These are phyloP conservation scores for Hipposideros larvatus DNA, from an alignment of 2,797 vertebrate species.

Conservation along the genomic window DNA sequence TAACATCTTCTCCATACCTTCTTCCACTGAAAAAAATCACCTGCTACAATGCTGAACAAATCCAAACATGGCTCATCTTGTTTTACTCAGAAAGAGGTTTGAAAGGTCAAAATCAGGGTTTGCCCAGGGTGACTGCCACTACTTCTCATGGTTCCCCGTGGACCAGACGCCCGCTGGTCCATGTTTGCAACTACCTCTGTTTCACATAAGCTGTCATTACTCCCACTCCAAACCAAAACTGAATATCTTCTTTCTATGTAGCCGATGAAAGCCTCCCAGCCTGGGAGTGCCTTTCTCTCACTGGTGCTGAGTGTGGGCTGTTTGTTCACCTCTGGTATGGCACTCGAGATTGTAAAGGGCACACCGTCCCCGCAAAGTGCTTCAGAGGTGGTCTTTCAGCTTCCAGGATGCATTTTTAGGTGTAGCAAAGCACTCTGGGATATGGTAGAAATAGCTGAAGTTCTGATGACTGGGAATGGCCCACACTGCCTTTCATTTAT, in stretches of 20 bases:
- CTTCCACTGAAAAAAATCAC: neutral
- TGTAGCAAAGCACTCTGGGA: neutral
- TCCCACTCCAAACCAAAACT: neutral
- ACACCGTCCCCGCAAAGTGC: neutral
- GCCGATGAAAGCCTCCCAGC: neutral
- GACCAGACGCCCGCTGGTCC: neutral
- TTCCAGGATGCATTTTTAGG: neutral
- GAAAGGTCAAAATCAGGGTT: neutral
- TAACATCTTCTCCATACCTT: accelerated
- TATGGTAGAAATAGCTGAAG: neutral
- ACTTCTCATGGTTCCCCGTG: neutral
- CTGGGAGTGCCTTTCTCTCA: neutral
- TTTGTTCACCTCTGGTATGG: accelerated
- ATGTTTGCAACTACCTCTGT: neutral
- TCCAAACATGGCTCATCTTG: neutral
- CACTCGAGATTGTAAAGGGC: neutral
- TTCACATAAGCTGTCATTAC: neutral
- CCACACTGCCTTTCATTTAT: neutral
- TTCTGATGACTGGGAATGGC: neutral
- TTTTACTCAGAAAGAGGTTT: neutral
- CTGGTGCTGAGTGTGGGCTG: neutral
- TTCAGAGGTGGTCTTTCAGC: neutral
- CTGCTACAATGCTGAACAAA: neutral
- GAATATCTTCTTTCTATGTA: neutral
- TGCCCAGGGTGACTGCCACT: neutral